phyloP scores from a whole-genome alignment of 1,140 invertebrate genomes.

The Tachypleus tridentatus region DNA sequence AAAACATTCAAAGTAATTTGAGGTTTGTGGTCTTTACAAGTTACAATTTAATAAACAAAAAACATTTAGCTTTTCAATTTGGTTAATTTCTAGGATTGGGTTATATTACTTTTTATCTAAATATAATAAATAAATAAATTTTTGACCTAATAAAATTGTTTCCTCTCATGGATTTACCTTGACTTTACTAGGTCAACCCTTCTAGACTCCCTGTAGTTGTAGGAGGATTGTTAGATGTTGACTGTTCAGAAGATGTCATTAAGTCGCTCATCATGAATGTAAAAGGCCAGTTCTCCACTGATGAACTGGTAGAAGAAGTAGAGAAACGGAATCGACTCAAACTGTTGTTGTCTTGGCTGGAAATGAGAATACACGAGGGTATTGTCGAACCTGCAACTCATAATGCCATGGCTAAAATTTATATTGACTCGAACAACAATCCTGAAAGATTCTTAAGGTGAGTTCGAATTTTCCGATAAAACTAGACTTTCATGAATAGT shows the following conservation, averaged over 20 bases:
- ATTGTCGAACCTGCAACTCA: slow-evolving; percentile 95
- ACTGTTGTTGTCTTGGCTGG: slow-evolving; percentile 86
- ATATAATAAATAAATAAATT: too few relatives aligned
- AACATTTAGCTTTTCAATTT: too few relatives aligned
- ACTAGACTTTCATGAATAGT: too few relatives aligned
- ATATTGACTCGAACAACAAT: slow-evolving; percentile 99
- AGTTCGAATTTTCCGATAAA: slow-evolving; percentile 77
- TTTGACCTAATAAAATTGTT: too few relatives aligned
- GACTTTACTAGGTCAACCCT: slow-evolving; percentile 65
- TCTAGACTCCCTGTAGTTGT: slow-evolving; percentile 92
- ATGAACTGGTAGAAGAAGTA: slow-evolving; percentile 92
- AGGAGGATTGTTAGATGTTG: slow-evolving; percentile 90
- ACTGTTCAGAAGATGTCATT: slow-evolving; percentile 96
- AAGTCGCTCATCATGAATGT: slow-evolving; percentile 96
- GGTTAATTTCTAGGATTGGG: too few relatives aligned
- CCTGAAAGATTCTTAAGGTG: slow-evolving; percentile 86
- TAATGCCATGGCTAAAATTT: slow-evolving; percentile 97
- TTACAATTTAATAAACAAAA: too few relatives aligned
- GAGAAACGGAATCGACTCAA: slow-evolving; percentile 48
- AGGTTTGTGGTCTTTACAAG: too few relatives aligned
- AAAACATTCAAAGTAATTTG: too few relatives aligned
- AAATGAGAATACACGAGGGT: slow-evolving; percentile 91
- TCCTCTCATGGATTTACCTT: too few relatives aligned
- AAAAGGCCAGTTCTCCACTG: slow-evolving; percentile 92
- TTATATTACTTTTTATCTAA: too few relatives aligned